Conservation (phyloP, 2,797 vertebrate genomes). For the Rhynchotus rufescens region DNA sequence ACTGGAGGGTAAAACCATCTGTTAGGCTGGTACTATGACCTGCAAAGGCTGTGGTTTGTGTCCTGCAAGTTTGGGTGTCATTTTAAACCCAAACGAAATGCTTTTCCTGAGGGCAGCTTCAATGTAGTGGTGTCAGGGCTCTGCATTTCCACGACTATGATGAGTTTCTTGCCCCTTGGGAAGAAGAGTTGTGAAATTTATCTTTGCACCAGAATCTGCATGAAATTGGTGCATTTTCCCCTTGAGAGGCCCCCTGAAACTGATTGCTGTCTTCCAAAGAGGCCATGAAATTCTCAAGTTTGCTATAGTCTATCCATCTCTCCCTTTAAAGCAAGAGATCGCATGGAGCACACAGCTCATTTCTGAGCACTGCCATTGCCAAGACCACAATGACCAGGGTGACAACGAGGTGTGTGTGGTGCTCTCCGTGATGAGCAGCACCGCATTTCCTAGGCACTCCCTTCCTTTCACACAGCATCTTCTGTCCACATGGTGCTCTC, state of each 20-base stretch:
- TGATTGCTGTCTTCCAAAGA: neutral
- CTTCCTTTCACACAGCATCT: neutral
- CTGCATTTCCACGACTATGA: neutral
- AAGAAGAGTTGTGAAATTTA: neutral
- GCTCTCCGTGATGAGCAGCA: rapidly evolving
- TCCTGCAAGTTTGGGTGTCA: neutral
- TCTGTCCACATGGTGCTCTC: rapidly evolving
- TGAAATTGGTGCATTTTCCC: neutral
- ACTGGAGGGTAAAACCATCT: neutral
- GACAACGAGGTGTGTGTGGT: rapidly evolving
- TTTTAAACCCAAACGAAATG: neutral
- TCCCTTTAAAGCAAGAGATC: rapidly evolving
- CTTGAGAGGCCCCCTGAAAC: neutral
- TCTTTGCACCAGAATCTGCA: neutral
- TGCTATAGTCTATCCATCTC: neutral
- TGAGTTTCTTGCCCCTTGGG: neutral
- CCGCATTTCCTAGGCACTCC: rapidly evolving
- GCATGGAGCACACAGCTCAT: neutral
- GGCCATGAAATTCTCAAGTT: neutral
- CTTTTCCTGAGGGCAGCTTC: neutral
- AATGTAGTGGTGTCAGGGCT: neutral
- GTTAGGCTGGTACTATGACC: neutral
- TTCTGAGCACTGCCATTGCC: rapidly evolving
- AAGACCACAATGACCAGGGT: neutral
- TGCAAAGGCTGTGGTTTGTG: neutral